Base-by-base conservation (phyloP, 2,113 vertebrate species). In the Aix galericulata region DNA sequence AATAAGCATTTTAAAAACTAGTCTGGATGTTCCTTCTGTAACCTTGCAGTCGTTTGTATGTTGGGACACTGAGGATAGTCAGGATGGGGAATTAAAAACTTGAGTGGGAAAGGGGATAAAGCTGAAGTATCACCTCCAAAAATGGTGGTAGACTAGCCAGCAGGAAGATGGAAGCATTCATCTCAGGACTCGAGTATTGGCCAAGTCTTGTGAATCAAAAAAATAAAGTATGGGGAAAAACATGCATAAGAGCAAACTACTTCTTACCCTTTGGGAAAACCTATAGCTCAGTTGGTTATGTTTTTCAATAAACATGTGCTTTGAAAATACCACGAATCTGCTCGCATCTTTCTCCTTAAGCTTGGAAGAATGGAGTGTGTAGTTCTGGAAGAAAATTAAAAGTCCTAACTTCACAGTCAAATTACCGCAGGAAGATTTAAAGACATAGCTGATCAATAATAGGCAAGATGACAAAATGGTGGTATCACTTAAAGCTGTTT, bases 261-360 rank as follows among this genome's bases (percentile, higher is more conserved):
- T 77, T 1, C 11, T 38, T 77, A n/a, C 1, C 1, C 77, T 83
- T 62, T 74, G 23, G 44, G 31, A 67, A 77, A 86, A 34, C 16
- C 9, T 66, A 1, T 71, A 21, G 31, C 26, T 75, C 6, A 34
- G 4, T 67, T 52, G 40, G 0, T 71, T 63, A 27, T 4, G 3
- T 31, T 78, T 16, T 42, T 89, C 27, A 59, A 5, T 86, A 89
- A 92, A 89, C 7, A 32, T 78, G 12, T 0, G 0, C 32, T 67
- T 75, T 71, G 60, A 59, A 92, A 86, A 52, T 14, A 58, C 13
- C 50, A 16, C 25, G 7, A 9, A 2, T 88, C 52, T 81, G 27
- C 21, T 20, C 67, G 38, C 4, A 10, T 80, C 8, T 55, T 59
- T 67, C 42, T 13, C 40, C 17, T 58, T 46, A 67, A 74, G 22